phyloP scores from a whole-genome alignment of 2,797 vertebrate genomes.

The Gymnodraco acuticeps region DNA sequence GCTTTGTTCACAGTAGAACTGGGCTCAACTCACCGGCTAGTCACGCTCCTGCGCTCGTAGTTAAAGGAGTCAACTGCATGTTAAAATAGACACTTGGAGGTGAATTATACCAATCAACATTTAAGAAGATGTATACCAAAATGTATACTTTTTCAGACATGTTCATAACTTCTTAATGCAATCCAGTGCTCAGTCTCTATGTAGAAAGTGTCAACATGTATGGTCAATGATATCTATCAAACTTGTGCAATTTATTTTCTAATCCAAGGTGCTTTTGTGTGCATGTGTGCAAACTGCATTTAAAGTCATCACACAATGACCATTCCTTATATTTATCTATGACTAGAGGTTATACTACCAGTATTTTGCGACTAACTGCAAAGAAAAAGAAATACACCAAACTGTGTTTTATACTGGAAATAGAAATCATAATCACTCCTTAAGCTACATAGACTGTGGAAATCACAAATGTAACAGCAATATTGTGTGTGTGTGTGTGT shows the following conservation, averaged over 20 bases:
- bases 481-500: constrained; percentile 70
- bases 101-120: constrained; percentile 66
- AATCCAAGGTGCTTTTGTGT: constrained; percentile 83
- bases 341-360: constrained; percentile 67
- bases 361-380: constrained; percentile 71
- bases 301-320: constrained; percentile 66
- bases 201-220: constrained; percentile 75
- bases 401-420: constrained; percentile 72
- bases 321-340: constrained; percentile 59
- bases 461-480: constrained; percentile 80
- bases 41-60: constrained; percentile 59
- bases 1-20: constrained; percentile 74
- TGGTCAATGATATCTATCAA: constrained; percentile 72
- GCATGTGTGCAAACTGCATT: constrained; percentile 80
- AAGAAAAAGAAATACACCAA: constrained; percentile 43
- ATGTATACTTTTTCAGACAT: constrained; percentile 63
- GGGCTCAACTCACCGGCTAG: constrained; percentile 67
- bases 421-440: constrained; percentile 66
- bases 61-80: constrained; percentile 72
- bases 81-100: constrained; percentile 58
- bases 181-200: constrained; percentile 70
- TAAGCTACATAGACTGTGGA: constrained; percentile 76
- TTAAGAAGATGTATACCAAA: constrained; percentile 68
- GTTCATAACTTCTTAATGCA: constrained; percentile 71
- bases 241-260: constrained; percentile 77